Conservation (phyloP, 2,113 vertebrate species). For the Argyrosomus japonicus region DNA sequence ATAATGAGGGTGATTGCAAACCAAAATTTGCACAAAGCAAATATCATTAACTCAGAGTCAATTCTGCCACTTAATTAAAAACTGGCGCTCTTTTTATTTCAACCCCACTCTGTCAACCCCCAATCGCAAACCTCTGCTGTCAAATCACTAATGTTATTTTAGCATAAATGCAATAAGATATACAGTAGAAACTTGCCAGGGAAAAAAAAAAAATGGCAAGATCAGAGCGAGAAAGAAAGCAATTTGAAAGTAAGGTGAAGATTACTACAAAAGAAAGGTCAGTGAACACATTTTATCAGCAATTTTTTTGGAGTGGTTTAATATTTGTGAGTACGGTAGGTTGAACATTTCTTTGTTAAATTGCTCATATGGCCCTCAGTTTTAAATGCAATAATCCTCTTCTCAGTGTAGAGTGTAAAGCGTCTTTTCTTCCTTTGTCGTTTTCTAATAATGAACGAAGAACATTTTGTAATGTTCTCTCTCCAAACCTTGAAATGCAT, state of each 20-base stretch:
- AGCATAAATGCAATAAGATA: background rate
- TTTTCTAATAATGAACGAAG: too few species aligned
- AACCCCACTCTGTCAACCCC: background rate
- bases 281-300: background rate
- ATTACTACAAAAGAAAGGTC: background rate
- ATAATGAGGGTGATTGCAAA: constrained; percentile 53
- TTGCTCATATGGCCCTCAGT: background rate
- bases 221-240: background rate
- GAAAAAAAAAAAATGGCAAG: background rate
- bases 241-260: background rate
- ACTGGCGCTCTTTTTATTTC: background rate
- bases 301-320: background rate
- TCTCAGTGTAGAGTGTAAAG: background rate
- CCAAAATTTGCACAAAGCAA: constrained; percentile 51
- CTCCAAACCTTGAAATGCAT: background rate
- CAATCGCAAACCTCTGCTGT: background rate
- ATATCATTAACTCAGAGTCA: constrained; percentile 58
- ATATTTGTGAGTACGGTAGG: too few species aligned
- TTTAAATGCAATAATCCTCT: background rate
- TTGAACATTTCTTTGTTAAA: background rate
- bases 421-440: background rate
- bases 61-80: constrained; percentile 61
- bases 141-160: background rate
- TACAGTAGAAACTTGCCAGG: background rate
- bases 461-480: background rate